Conservation (phyloP, 2,113 vertebrate genomes). For the Tyto alba region DNA sequence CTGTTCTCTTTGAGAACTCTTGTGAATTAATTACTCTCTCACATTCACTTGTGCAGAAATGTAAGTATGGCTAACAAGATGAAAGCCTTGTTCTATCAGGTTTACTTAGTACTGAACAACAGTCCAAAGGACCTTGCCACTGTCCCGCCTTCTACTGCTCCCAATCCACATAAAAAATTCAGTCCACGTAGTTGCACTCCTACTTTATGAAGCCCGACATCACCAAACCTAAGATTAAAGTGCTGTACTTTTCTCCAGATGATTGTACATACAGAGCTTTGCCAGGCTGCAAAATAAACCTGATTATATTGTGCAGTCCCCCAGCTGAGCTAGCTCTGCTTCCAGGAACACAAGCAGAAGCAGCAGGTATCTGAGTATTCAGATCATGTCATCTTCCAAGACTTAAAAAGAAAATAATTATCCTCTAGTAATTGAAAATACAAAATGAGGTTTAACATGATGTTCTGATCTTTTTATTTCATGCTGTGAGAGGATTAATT, state of each 20-base stretch:
- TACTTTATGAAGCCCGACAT: not conserved
- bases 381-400: conserved; percentile 43
- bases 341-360: not conserved
- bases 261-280: not conserved
- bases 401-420: conserved; percentile 60
- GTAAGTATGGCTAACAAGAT: not conserved
- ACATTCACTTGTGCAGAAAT: not conserved
- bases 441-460: conserved; percentile 46
- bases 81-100: not conserved
- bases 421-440: conserved; percentile 47
- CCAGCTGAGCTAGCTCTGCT: not conserved
- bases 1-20: not conserved
- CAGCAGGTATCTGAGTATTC: not conserved
- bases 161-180: not conserved
- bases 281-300: not conserved
- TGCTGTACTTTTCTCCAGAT: not conserved
- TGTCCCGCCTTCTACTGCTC: not conserved
- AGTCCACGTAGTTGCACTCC: not conserved
- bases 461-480: conserved; percentile 54
- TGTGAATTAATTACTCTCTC: not conserved
- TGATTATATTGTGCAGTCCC: not conserved
- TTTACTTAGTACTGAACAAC: not conserved
- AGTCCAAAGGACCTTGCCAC: not conserved
- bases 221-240: not conserved
- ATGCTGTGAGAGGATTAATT: conserved; percentile 46